A percentile compares a stretch with the other conserved stretches of the same genome.
These are phyloP conservation scores for Cryptoprocta ferox DNA, from an alignment of 2,797 vertebrate species.

Conservation along the genomic window DNA sequence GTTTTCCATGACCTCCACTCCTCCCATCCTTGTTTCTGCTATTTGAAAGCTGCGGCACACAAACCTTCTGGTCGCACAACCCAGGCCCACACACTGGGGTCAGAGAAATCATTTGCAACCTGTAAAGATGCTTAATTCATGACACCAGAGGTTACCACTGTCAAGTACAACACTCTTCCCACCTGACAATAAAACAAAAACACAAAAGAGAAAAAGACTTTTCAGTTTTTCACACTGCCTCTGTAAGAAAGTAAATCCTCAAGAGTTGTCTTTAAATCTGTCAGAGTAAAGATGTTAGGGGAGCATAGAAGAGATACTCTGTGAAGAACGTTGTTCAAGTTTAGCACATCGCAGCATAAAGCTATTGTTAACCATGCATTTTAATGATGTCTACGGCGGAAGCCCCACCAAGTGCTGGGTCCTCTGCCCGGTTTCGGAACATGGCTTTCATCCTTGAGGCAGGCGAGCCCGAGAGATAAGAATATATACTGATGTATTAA, in stretches of 20 bases:
- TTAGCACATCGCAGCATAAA: neutral
- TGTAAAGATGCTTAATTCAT: slow-evolving; percentile 32
- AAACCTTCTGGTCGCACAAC: neutral
- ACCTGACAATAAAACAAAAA: slow-evolving; percentile 42
- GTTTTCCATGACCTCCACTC: neutral
- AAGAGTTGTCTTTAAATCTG: slow-evolving; percentile 44
- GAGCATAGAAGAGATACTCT: neutral
- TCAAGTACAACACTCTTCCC: neutral
- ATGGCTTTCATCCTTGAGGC: neutral
- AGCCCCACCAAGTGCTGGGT: neutral
- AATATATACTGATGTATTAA: neutral
- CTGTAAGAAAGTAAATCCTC: slow-evolving; percentile 54
- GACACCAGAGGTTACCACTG: neutral
- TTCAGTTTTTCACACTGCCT: neutral
- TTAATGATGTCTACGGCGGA: neutral
- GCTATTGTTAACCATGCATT: neutral
- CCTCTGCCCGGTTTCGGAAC: neutral
- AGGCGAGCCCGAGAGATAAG: neutral
- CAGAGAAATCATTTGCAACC: neutral
- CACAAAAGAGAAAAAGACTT: slow-evolving; percentile 38
- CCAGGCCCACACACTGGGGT: neutral
- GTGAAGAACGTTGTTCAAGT: neutral
- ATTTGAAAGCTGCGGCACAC: neutral
- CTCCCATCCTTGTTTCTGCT: neutral
- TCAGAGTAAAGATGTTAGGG: slow-evolving; percentile 1